These are phyloP conservation scores for Marmota flaviventris DNA, from an alignment of 2,113 vertebrate species.

Conservation along the genomic window DNA sequence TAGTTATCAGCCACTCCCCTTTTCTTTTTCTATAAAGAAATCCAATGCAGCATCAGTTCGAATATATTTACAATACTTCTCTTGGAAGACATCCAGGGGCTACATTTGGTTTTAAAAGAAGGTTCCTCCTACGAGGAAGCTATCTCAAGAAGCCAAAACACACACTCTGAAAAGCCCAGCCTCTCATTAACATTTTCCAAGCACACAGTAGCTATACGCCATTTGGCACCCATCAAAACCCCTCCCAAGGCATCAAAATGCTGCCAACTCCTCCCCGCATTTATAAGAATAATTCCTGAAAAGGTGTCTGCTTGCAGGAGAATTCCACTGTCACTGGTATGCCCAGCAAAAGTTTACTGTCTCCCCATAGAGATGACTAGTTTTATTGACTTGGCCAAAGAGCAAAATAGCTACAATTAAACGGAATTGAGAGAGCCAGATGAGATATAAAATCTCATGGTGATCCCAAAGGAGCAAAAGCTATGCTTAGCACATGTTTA, in stretches of 20 bases:
- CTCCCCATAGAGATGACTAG: constrained; percentile 81
- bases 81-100: constrained; percentile 80
- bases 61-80: constrained; percentile 74
- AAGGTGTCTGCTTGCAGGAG: constrained; percentile 83
- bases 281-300: constrained; percentile 83
- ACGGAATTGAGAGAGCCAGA: constrained; percentile 83
- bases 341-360: constrained; percentile 85
- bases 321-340: constrained; percentile 81
- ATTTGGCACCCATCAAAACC: constrained; percentile 83
- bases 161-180: constrained; percentile 68
- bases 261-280: constrained; percentile 84
- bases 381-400: constrained; percentile 84
- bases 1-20: constrained; percentile 37
- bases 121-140: constrained; percentile 77
- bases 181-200: constrained; percentile 85
- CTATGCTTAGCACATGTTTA: constrained; percentile 77
- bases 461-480: constrained; percentile 78
- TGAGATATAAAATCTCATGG: constrained; percentile 83
- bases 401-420: constrained; percentile 85
- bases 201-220: constrained; percentile 80
- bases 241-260: constrained; percentile 74
- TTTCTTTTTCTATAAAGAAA: constrained; percentile 62
- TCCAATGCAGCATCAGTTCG: constrained; percentile 50
- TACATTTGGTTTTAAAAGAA: constrained; percentile 82
- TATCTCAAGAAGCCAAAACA: constrained; percentile 75